Evolutionary conservation across 2,113 vertebrate genomes (phyloP), one percentile per base, ranked within the genome.

Genomic region (Orthonyx spaldingii): DNA sequence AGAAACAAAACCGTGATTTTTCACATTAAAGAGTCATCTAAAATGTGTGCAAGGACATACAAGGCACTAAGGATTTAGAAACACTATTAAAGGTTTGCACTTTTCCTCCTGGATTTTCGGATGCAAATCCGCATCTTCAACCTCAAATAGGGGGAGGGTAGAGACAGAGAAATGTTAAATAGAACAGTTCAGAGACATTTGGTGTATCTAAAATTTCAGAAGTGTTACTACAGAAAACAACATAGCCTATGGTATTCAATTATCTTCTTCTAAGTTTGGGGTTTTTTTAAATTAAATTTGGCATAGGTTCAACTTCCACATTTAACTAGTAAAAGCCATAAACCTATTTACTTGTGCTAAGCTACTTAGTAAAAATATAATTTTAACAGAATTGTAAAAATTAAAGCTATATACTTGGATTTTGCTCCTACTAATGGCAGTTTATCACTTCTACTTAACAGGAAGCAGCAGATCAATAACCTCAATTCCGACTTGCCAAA

Each of bases 131-230:
- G 23, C 15, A 35, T 11, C 13, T 61, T 41, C 47, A 78, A 19
- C 10, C n/a, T 60, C 49, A 75, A n/a, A 57, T 0, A 52, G 24
- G 13, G 27, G 5, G 20, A 69, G 6, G 6, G 4, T 3, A 57
- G 24, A n/a, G 26, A 63, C 11, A 69, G 9, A 72, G 5, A 64
- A 63, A 63, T 21, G 2, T 26, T 42, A n/a, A n/a, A n/a, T n/a
- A n/a, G n/a, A n/a, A n/a, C n/a, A n/a, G n/a, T n/a, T n/a, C n/a
- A n/a, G n/a, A n/a, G n/a, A n/a, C n/a, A n/a, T n/a, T n/a, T n/a
- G n/a, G n/a, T n/a, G n/a, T n/a, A 28, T 13, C 16, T 56, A 72
- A 83, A 90, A 83, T 60, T 44, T 61, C 33, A 39, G 35, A 53
- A 66, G 13, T 24, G 9, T 23, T 61, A 50, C 35, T 41, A 28